Percentiles rank a stretch among this genome's conserved stretches.
These are phyloP conservation scores for Sturnira hondurensis DNA, from an alignment of 2,113 vertebrate species.

Conservation along the genomic window DNA sequence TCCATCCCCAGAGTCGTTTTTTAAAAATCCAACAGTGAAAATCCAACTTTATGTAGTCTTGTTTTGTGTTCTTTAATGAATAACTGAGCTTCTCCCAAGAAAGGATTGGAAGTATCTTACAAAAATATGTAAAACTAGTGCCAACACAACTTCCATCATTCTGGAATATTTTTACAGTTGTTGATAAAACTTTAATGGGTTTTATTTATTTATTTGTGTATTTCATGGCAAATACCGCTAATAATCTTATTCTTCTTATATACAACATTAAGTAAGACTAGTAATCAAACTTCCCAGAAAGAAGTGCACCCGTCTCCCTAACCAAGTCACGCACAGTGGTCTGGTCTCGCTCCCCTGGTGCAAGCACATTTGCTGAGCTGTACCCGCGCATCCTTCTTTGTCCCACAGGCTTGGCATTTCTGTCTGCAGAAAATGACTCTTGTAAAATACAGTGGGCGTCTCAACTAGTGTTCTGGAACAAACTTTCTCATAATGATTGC, in stretches of 20 bases:
- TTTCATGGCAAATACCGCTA: background rate
- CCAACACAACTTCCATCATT: background rate
- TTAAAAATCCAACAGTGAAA: background rate
- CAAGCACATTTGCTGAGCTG: background rate
- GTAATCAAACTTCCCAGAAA: background rate
- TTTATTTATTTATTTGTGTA: background rate
- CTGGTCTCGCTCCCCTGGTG: background rate
- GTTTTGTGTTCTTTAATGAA: background rate
- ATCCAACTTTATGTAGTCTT: background rate
- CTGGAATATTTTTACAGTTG: background rate
- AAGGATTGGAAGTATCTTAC: background rate
- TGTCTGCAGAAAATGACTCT: background rate
- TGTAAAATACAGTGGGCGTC: background rate
- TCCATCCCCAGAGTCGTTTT: background rate
- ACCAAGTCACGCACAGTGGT: background rate
- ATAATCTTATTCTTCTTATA: background rate
- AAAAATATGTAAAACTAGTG: constrained; percentile 22
- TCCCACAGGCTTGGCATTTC: background rate
- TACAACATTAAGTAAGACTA: background rate
- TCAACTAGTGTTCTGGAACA: background rate
- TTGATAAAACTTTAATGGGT: background rate
- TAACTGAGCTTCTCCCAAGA: background rate
- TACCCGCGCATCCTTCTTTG: accelerated
- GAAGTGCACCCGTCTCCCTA: accelerated
- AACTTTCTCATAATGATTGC: background rate